Base-by-base conservation (phyloP, 92 coral and sea anemone genomes). In the Parazoanthus atlanticus region DNA sequence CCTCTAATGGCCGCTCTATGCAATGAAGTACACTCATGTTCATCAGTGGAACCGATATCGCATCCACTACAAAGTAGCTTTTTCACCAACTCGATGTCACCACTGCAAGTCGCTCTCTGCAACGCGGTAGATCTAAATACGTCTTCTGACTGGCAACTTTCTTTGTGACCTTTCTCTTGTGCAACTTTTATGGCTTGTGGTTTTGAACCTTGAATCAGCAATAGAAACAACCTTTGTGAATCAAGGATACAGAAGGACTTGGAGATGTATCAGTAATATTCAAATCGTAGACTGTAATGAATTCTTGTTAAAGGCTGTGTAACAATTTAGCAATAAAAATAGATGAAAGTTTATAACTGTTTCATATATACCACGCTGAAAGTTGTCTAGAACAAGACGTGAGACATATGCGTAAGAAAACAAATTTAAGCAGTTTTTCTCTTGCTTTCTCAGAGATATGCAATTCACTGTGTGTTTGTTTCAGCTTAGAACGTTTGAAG, bases 251-350 rank as follows among this genome's bases (percentile, higher is more conserved):
- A 65, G 71, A 65, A 65, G 71, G 71, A 6, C 71, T 40, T 65
- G 71, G 71, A 65, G 71, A 65, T 65, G 28, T 65, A 65, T 65
- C 71, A 65, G 71, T 65, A 65, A 65, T 65, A 65, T 19, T 65
- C 71, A 65, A 65, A 67, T 1, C 30, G 73, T 67, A 67, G 73
- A 25, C 30, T 67, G 73, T 6, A 6, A 67, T 1, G 31, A 25
- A 7, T n/a, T 67, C 11, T 67, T 67, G 15, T 2, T n/a, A 67
- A 67, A 23, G 30, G 15, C 30, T 67, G 73, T 9, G 73, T 67
- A 67, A 67, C 73, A 52, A 67, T 67, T 67, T 67, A n/a, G 73
- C 73, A 67, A 67, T 11, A 25, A 67, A 67, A n/a, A 25, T 67
- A 7, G 73, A 25, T 23, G 30, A 65, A 65, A 65, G 71, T 5